Percentiles rank a stretch among this genome's conserved stretches.
These are phyloP conservation scores for Falco cherrug DNA, from an alignment of 2,797 vertebrate species.

Conservation along the genomic window DNA sequence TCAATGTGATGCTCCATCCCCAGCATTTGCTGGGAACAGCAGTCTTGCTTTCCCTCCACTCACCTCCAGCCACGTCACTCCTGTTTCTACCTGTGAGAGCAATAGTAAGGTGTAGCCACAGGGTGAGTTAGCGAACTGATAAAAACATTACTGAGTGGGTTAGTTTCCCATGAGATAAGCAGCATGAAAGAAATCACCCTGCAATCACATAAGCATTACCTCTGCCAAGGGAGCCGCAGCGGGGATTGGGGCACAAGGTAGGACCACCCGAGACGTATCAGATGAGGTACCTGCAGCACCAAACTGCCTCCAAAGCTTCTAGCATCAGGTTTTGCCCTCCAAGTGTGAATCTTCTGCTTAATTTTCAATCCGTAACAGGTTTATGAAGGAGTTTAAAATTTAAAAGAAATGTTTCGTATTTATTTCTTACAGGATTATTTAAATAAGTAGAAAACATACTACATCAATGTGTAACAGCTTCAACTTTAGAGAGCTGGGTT, in stretches of 20 bases:
- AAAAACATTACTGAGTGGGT: background rate
- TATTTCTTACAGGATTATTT: background rate
- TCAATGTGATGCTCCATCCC: background rate
- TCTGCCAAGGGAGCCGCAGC: background rate
- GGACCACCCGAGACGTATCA: background rate
- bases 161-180: slow-evolving; percentile 22
- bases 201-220: background rate
- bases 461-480: background rate
- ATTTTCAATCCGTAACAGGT: background rate
- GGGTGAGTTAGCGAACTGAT: background rate
- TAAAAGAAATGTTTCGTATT: background rate
- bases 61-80: background rate
- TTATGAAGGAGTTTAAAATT: background rate
- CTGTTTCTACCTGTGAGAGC: background rate
- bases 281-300: background rate
- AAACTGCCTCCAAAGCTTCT: background rate
- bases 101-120: background rate
- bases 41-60: background rate
- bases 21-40: background rate
- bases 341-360: background rate
- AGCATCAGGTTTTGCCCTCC: background rate
- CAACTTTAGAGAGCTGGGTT: background rate
- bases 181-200: background rate
- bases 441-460: background rate
- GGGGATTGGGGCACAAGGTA: background rate